Evolutionary conservation across 2,113 vertebrate species (phyloP).

Genomic region (Zosterops lateralis): DNA sequence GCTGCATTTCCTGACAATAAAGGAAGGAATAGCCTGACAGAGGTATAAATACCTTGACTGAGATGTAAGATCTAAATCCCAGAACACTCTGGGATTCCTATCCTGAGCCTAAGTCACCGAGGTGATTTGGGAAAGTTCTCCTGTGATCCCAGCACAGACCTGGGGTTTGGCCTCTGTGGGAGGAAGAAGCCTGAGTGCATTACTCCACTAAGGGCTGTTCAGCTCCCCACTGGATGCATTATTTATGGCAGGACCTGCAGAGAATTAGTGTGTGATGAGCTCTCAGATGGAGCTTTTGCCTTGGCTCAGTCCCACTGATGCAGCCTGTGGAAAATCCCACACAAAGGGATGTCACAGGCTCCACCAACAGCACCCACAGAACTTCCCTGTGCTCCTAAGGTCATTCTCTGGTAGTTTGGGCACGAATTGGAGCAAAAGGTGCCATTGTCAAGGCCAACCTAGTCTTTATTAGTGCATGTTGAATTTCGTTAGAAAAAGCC

Average conservation of each 20-base stretch:
- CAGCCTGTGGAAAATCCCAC: not conserved
- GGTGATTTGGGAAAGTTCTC: not conserved
- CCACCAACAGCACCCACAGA: not conserved
- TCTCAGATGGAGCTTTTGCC: not conserved
- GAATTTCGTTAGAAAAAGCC: not conserved
- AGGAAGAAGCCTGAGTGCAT: constrained; percentile 45
- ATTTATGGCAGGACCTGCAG: constrained; percentile 57
- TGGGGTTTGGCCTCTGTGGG: not conserved
- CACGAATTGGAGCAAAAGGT: not conserved
- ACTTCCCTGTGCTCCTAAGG: not conserved
- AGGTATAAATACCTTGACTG: not conserved
- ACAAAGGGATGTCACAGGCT: not conserved
- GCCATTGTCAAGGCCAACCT: not conserved
- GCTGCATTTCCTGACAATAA: not conserved
- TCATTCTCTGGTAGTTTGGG: not conserved
- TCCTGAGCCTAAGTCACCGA: not conserved
- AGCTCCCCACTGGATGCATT: constrained; percentile 50
- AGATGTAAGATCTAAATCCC: not conserved
- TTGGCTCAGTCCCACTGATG: not conserved
- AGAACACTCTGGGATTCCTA: not conserved
- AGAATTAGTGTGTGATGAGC: constrained; percentile 50
- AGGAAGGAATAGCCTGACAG: not conserved
- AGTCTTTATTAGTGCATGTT: not conserved
- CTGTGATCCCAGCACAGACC: not conserved
- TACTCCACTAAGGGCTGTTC: not conserved